phyloP scores from a whole-genome alignment of 2,113 vertebrate genomes.

The Monarcha castaneiventris region DNA sequence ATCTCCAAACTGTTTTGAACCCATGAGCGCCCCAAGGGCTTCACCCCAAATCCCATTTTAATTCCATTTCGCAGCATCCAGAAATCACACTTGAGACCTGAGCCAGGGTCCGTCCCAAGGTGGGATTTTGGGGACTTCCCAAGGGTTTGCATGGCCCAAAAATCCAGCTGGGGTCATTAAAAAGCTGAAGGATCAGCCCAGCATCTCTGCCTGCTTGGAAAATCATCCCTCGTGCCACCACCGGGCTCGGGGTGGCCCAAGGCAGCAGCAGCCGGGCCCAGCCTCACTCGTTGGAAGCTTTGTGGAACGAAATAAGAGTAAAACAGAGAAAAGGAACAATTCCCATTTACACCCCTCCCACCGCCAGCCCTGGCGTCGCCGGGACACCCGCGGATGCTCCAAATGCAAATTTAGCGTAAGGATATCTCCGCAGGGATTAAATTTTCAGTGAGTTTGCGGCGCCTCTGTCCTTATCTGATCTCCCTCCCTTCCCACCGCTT shows the following conservation, averaged over 20 bases:
- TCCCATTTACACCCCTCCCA: fast-evolving
- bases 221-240: too few relatives aligned
- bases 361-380: fast-evolving
- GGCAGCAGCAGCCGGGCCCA: fast-evolving
- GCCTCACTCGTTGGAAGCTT: fast-evolving
- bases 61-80: fast-evolving
- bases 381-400: not conserved
- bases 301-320: fast-evolving
- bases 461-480: slow-evolving; percentile 32
- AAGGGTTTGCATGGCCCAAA: fast-evolving
- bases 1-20: not conserved
- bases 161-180: not conserved
- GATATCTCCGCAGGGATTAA: not conserved
- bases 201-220: not conserved
- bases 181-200: not conserved
- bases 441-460: slow-evolving; percentile 29
- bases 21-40: fast-evolving
- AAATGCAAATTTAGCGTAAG: slow-evolving; percentile 1
- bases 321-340: not conserved
- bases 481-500: not conserved
- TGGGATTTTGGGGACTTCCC: not conserved
- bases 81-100: fast-evolving
- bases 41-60: not conserved
- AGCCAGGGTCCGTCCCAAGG: not conserved
- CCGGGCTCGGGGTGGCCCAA: fast-evolving